A percentile compares a stretch with the other conserved stretches of the same genome.
Conservation (phyloP, 1,140 invertebrate species). For the Bombus impatiens region DNA sequence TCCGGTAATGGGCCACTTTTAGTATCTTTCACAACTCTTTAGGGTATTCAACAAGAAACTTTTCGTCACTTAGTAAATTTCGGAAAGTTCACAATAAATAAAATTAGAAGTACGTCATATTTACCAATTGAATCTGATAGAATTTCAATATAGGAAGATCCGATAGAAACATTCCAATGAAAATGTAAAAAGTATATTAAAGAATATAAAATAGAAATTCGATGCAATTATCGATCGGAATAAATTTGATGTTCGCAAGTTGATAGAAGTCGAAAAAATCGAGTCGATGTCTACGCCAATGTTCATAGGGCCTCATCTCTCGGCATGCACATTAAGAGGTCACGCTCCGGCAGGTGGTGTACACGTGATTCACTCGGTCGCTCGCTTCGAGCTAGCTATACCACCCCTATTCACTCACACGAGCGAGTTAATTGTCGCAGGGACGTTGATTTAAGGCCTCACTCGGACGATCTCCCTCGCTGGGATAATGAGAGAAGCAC, state of each 20-base stretch:
- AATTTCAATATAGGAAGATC: too few relatives aligned
- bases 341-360: slow-evolving; percentile 77
- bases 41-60: too few relatives aligned
- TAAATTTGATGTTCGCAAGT: too few relatives aligned
- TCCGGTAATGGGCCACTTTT: too few relatives aligned
- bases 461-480: slow-evolving; percentile 50
- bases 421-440: slow-evolving; percentile 70
- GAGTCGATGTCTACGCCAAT: slow-evolving; percentile 35
- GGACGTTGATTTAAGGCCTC: slow-evolving; percentile 70
- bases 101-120: too few relatives aligned
- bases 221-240: too few relatives aligned
- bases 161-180: too few relatives aligned
- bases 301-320: slow-evolving; percentile 50
- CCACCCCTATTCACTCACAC: slow-evolving; percentile 68
- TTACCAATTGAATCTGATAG: too few relatives aligned
- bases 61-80: too few relatives aligned
- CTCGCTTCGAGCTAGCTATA: slow-evolving; percentile 58
- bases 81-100: too few relatives aligned
- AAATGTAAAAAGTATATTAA: too few relatives aligned
- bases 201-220: slow-evolving; percentile 10
- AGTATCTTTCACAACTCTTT: too few relatives aligned
- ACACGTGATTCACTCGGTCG: slow-evolving; percentile 74
- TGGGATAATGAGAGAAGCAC: slow-evolving; percentile 62
- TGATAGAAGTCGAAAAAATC: neutral
- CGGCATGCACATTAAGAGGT: slow-evolving; percentile 74